A percentile compares a stretch with the other conserved stretches of the same genome.
Evolutionary conservation across 2,888 invertebrate genomes (phyloP).

Genomic region (Melieria omissa): DNA sequence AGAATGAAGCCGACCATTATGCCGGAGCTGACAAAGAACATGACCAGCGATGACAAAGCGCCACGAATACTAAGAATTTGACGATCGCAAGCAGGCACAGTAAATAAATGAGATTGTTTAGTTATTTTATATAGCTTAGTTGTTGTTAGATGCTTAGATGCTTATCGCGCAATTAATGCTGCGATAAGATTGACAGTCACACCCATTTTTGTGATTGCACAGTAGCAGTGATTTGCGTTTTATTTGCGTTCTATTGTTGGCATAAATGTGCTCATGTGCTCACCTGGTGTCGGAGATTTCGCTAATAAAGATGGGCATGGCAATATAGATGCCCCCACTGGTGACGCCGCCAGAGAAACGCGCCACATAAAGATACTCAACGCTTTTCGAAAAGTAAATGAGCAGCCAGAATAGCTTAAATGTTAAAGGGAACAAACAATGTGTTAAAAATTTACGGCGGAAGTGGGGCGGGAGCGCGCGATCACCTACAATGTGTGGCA

Average conservation of each 20-base stretch:
- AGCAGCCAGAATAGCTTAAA: conserved; percentile 58
- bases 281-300: conserved; percentile 62
- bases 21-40: conserved; percentile 59
- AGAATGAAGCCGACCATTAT: conserved; percentile 58
- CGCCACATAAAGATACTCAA: conserved; percentile 57
- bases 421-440: background rate
- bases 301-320: conserved; percentile 60
- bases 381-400: conserved; percentile 55
- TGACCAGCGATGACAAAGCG: conserved; percentile 56
- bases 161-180: too few relatives aligned
- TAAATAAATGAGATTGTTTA: too few relatives aligned
- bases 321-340: conserved; percentile 59
- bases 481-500: conserved; percentile 57
- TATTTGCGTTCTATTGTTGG: too few relatives aligned
- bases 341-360: conserved; percentile 59
- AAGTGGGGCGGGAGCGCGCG: background rate
- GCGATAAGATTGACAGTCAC: too few relatives aligned
- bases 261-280: conserved; percentile 23
- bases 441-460: background rate
- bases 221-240: too few relatives aligned
- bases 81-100: too few relatives aligned
- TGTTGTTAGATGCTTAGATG: background rate
- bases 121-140: background rate
- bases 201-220: too few relatives aligned
- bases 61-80: conserved; percentile 58